Evolutionary conservation across 2,797 vertebrate species (phyloP).

Genomic region (Gobio occitaniae): DNA sequence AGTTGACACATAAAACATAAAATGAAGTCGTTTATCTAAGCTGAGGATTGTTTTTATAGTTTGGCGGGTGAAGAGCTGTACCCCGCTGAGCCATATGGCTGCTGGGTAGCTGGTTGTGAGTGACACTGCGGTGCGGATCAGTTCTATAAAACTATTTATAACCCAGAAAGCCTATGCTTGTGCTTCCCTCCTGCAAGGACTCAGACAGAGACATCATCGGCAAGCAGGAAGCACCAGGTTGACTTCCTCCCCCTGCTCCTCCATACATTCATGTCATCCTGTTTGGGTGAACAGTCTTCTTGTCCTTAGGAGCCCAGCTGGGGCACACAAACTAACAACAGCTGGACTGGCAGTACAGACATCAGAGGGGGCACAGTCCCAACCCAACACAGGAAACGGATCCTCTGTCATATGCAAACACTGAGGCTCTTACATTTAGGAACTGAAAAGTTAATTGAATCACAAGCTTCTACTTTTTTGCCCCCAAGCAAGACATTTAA

Average conservation of each 20-base stretch:
- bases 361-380: constrained; percentile 20
- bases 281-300: constrained; percentile 52
- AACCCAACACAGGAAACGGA: constrained; percentile 19
- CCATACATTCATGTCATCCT: constrained; percentile 49
- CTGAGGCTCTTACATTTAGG: constrained; percentile 6
- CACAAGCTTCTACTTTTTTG: neutral
- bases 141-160: constrained; percentile 55
- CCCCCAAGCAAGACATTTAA: constrained; percentile 4
- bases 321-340: constrained; percentile 52
- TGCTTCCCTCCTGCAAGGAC: constrained; percentile 37
- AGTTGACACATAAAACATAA: constrained; percentile 8
- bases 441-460: constrained; percentile 30
- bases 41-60: neutral
- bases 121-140: constrained; percentile 11
- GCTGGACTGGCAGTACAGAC: constrained; percentile 52
- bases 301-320: constrained; percentile 60
- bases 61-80: neutral
- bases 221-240: constrained; percentile 57
- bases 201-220: constrained; percentile 35
- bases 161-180: constrained; percentile 49
- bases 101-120: constrained; percentile 28
- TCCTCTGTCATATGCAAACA: neutral
- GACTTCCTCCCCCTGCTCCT: constrained; percentile 49
- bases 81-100: neutral
- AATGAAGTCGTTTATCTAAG: neutral